Evolutionary conservation across 1,140 invertebrate species (phyloP), one percentile per base, ranked within the genome.

Genomic region (Gerris buenoi): DNA sequence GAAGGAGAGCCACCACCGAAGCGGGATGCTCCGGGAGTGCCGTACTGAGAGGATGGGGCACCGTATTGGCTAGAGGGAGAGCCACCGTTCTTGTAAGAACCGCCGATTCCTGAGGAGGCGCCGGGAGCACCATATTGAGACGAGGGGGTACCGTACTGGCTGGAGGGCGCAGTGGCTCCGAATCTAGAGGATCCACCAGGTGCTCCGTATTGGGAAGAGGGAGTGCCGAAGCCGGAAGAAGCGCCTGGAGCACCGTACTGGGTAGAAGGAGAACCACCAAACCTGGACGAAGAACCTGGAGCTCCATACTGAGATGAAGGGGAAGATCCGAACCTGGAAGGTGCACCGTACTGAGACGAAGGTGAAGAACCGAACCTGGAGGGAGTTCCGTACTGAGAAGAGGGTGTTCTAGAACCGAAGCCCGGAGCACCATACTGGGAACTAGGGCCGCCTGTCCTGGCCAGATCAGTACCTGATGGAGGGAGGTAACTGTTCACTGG

Each of bases 41-140:
- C 67, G 25, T 66, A 66, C 59, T 66, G 65, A 28, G 62, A 63
- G n/a, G 67, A 68, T 1, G 67, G 67, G 25, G 65, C 65, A 29
- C 65, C 65, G 28, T 66, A 66, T 3, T 28, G 65, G 5, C 22
- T 25, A 22, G 57, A 27, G 15, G 46, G 65, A 61, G 65, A 60
- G 46, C 57, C 65, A 58, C n/a, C 62, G 29, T 33, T 27, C 23
- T 18, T 26, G 27, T 15, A 23, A 14, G n/a, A 22, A 2, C n/a
- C n/a, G 2, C 61, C 3, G 15, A 13, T n/a, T 2, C 15, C 15
- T 23, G 5, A 29, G 13, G 27, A 46, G 25, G 64, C 26, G 3
- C 26, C 26, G 5, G 65, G 65, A 27, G 65, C 65, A 58, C 65
- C 65, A 23, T 66, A 66, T 61, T 66, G 65, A 58, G 57, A 61